A percentile compares a stretch with the other conserved stretches of the same genome.
Conservation (phyloP, 2,888 invertebrate genomes). For the Acholoe squamosa region DNA sequence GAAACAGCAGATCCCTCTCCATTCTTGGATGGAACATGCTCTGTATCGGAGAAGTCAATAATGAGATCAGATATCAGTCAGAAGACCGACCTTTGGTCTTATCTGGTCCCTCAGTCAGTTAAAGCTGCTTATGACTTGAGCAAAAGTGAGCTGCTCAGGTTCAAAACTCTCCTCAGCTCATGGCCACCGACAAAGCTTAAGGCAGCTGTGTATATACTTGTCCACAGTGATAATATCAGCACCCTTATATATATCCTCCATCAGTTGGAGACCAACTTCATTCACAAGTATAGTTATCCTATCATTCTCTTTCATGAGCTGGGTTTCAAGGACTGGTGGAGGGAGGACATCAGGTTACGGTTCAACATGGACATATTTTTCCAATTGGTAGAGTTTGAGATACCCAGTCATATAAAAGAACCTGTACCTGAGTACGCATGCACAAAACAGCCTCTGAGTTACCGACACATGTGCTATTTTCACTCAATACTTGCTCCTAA, state of each 20-base stretch:
- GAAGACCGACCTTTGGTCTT: too few relatives aligned
- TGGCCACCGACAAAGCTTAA: conserved; percentile 68
- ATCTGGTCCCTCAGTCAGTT: too few relatives aligned
- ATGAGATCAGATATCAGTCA: too few relatives aligned
- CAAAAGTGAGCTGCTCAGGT: not conserved
- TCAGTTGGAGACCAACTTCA: too few relatives aligned
- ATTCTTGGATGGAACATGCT: too few relatives aligned
- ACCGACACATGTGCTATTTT: conserved; percentile 69
- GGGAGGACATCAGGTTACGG: not conserved
- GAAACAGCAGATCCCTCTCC: too few relatives aligned
- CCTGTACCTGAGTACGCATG: too few relatives aligned
- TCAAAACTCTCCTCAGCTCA: not conserved
- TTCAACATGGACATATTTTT: conserved; percentile 66
- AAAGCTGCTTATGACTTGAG: too few relatives aligned
- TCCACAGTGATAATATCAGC: too few relatives aligned
- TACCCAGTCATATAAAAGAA: conserved; percentile 36
- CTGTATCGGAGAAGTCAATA: too few relatives aligned
- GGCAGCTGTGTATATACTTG: conserved; percentile 67
- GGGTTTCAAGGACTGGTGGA: conserved; percentile 16
- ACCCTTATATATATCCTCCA: too few relatives aligned
- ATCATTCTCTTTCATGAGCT: conserved; percentile 70
- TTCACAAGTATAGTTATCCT: conserved; percentile 67
- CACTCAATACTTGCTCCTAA: conserved; percentile 69
- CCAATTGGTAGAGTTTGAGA: conserved; percentile 65
- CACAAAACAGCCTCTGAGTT: too few relatives aligned